Conservation (phyloP, 2,113 vertebrate species). For the Alligator mississippiensis region DNA sequence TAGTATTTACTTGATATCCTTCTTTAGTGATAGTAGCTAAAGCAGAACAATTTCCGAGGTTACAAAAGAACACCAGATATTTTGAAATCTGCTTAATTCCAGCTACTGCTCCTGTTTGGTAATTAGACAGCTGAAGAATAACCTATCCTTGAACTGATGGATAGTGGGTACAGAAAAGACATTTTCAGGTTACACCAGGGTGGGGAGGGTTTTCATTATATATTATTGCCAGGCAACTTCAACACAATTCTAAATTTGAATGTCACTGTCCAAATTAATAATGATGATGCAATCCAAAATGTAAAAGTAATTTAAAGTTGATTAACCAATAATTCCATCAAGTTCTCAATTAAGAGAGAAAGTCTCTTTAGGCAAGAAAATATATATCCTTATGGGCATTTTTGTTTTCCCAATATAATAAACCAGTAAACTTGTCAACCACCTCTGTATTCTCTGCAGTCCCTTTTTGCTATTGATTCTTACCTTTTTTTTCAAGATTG, state of each 20-base stretch:
- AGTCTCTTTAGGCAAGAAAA: neutral
- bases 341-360: neutral
- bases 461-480: neutral
- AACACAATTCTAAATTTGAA: neutral
- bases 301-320: neutral
- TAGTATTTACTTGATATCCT: neutral
- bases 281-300: neutral
- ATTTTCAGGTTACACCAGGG: neutral
- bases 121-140: slow-evolving; percentile 28
- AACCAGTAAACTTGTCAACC: neutral
- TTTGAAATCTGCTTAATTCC: no score
- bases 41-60: neutral
- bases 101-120: neutral
- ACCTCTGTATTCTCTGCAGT: neutral
- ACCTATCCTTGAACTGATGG: neutral
- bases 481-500: neutral
- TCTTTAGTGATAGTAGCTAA: neutral
- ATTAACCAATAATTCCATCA: neutral
- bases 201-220: neutral
- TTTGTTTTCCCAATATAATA: neutral
- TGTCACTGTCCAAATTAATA: neutral
- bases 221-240: slow-evolving; percentile 6
- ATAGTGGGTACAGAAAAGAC: slow-evolving; percentile 19
- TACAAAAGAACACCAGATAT: no score
- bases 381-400: neutral